Evolutionary conservation across 2,797 vertebrate species (phyloP), one percentile per base, ranked within the genome.

Genomic region (Dryobates pubescens): DNA sequence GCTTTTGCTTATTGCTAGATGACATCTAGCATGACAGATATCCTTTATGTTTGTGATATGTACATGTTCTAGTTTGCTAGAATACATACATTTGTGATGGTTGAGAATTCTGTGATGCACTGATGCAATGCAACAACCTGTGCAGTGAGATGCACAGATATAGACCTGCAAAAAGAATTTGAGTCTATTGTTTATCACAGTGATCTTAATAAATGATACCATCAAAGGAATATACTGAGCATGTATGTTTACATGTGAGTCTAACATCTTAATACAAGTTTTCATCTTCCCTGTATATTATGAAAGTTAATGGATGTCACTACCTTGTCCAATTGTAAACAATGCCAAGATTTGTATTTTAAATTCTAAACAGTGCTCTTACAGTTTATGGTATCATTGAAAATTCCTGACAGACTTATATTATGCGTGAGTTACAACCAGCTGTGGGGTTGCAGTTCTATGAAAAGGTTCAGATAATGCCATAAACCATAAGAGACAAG

Each of bases 351-450:
- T 82, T 68, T 88, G 77, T 79, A 47, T 82, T 72, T 91, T 59
- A 67, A 27, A 68, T 59, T 92, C 78, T 88, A 70, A 62, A 38
- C 19, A 32, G 43, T 65, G 10, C 4, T 90, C 4, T 68, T 53
- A 13, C 32, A 57, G 5, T 74, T 92, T 73, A 65, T 27, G 29
- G 8, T 59, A 67, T 82, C 43, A 84, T 22, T 82, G 63, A 72
- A 89, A 93, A 27, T 30, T 64, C 36, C 65, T 84, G 53, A 54
- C 47, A 68, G 43, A 61, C 92, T 96, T 91, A 51, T 68, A 62
- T 34, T 58, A 63, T 0, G 1, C 45, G 67, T 70, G 17, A 92
- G 68, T 89, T 94, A 54, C 53, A 76, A 78, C 20, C 45, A 76
- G 18, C 34, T 76, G 34, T 61, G 59, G 56, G 23, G 8, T 7